phyloP scores from a whole-genome alignment of 2,888 invertebrate genomes.

The Penaeus monodon region DNA sequence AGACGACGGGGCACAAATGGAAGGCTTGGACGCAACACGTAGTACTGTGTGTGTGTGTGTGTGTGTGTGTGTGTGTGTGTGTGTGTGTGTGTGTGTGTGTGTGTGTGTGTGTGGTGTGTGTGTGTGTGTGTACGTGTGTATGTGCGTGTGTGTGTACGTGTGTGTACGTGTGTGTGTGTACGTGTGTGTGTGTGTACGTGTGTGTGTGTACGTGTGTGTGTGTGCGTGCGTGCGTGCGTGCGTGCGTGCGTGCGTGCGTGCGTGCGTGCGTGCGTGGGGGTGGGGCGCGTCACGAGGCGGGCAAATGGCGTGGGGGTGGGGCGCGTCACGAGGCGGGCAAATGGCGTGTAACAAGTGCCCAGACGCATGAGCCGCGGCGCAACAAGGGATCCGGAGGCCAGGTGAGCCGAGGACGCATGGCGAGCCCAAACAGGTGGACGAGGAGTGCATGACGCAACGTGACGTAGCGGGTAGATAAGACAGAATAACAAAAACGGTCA shows the following conservation, averaged over 20 bases:
- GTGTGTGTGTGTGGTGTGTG: background rate
- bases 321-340: too few relatives aligned
- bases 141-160: background rate
- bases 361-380: too few relatives aligned
- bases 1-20: too few relatives aligned
- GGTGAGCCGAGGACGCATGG: too few relatives aligned
- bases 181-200: background rate
- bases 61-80: background rate
- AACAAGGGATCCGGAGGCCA: too few relatives aligned
- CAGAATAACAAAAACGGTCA: too few relatives aligned
- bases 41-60: background rate
- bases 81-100: background rate
- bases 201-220: background rate
- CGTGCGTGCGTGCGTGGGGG: background rate
- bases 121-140: background rate
- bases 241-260: background rate
- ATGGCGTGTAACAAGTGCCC: too few relatives aligned
- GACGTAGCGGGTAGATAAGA: too few relatives aligned
- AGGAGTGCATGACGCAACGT: too few relatives aligned
- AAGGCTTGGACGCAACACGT: too few relatives aligned
- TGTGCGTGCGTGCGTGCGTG: background rate
- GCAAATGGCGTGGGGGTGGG: too few relatives aligned
- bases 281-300: accelerated
- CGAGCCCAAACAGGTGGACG: too few relatives aligned
- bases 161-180: background rate